A percentile compares a stretch with the other conserved stretches of the same genome.
Evolutionary conservation across 2,113 vertebrate genomes (phyloP).

Genomic region (Austrofundulus limnaeus): DNA sequence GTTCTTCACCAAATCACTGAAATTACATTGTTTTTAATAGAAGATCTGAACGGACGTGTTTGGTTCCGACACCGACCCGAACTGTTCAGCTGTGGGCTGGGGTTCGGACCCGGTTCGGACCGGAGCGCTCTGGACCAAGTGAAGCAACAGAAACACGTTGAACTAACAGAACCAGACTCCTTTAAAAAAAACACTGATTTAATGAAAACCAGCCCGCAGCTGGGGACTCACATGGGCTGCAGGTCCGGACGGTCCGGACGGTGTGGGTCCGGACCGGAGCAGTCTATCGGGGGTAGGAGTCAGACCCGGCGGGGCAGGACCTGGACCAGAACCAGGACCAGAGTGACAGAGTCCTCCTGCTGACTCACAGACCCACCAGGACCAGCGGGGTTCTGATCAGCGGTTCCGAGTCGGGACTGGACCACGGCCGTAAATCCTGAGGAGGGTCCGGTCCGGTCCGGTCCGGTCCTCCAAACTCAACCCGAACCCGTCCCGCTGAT

Average conservation of each 20-base stretch:
- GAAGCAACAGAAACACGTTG: not conserved
- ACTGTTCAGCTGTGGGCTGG: not conserved
- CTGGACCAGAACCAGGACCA: not conserved
- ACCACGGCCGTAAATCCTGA: slow-evolving; percentile 22
- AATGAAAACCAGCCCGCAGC: rapidly evolving
- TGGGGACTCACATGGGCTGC: slow-evolving; percentile 45
- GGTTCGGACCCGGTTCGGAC: not conserved
- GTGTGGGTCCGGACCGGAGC: not conserved
- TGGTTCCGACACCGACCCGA: not conserved
- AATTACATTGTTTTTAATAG: not conserved
- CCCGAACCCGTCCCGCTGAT: not conserved
- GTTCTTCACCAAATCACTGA: too few relatives aligned
- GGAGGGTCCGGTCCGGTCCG: not conserved
- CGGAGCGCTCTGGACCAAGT: rapidly evolving
- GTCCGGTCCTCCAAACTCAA: slow-evolving; percentile 21
- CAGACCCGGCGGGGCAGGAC: not conserved
- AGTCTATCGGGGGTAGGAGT: not conserved
- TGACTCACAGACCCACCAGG: slow-evolving; percentile 1
- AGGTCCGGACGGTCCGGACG: not conserved
- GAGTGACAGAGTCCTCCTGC: slow-evolving; percentile 5
- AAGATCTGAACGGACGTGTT: not conserved
- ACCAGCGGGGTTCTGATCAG: slow-evolving; percentile 27
- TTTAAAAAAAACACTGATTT: not conserved
- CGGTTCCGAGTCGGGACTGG: slow-evolving; percentile 9
- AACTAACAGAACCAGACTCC: not conserved